Evolutionary conservation across 2,888 invertebrate genomes (phyloP).

Genomic region (Heliconius cydno): DNA sequence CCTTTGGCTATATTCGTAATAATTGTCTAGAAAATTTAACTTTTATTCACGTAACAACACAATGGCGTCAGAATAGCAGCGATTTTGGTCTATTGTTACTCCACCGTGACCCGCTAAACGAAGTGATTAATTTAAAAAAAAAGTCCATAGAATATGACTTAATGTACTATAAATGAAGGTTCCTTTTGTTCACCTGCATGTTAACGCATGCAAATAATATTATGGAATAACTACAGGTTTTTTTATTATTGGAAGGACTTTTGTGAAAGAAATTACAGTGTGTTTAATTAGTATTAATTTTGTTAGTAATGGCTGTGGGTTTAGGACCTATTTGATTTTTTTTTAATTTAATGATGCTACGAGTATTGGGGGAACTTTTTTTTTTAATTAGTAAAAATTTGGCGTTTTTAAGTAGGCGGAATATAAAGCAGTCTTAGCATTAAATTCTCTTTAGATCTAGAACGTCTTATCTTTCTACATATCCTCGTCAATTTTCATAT

Average conservation of each 20-base stretch:
- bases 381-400: too few species aligned
- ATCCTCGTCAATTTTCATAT: too few species aligned
- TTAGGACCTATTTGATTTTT: too few species aligned
- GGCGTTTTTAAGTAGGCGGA: too few species aligned
- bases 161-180: slow-evolving; percentile 26
- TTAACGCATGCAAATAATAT: slow-evolving; percentile 28
- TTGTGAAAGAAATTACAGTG: not conserved
- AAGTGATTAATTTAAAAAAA: slow-evolving; percentile 39
- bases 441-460: too few species aligned
- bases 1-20: slow-evolving; percentile 30
- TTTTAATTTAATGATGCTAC: too few species aligned
- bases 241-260: not conserved
- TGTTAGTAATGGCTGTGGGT: too few species aligned
- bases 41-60: slow-evolving; percentile 33
- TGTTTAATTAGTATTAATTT: too few species aligned
- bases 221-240: not conserved
- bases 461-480: too few species aligned
- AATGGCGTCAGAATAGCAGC: slow-evolving; percentile 30
- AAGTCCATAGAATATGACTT: slow-evolving; percentile 31
- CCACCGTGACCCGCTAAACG: slow-evolving; percentile 35
- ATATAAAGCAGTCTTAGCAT: too few species aligned
- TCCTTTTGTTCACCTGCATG: slow-evolving; percentile 38
- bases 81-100: slow-evolving; percentile 34
- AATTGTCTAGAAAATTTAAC: slow-evolving; percentile 37
- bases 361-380: too few species aligned